Percentiles rank a stretch among this genome's conserved stretches.
These are phyloP conservation scores for Seriola rivoliana DNA, from an alignment of 2,113 vertebrate genomes.

Conservation along the genomic window DNA sequence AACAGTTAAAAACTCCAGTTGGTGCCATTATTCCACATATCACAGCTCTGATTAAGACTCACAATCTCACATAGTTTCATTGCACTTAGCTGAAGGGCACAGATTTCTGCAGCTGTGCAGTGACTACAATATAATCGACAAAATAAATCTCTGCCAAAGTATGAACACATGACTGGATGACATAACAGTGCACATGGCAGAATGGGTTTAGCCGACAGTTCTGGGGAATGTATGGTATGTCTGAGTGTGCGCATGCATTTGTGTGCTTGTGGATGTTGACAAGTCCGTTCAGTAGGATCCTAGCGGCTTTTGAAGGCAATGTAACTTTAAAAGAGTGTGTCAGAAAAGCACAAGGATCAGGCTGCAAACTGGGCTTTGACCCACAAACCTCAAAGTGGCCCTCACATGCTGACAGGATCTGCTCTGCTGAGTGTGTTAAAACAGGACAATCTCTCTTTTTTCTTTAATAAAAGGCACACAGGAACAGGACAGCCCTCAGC, in stretches of 20 bases:
- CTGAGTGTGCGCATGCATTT: neutral
- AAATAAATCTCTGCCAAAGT: neutral
- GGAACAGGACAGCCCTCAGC: neutral
- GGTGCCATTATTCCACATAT: slow-evolving; percentile 14
- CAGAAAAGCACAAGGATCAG: slow-evolving; percentile 12
- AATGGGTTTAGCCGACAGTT: neutral
- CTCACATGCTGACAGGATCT: slow-evolving; percentile 7
- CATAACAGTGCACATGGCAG: neutral
- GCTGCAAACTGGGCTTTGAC: slow-evolving; percentile 36
- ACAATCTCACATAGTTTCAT: neutral
- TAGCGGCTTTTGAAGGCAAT: neutral
- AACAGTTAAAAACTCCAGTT: slow-evolving; percentile 8
- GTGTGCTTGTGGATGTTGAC: neutral
- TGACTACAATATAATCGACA: neutral
- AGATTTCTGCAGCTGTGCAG: neutral
- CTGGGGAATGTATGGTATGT: neutral
- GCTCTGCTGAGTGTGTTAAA: neutral
- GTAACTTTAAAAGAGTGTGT: slow-evolving; percentile 9
- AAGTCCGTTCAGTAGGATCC: too few species aligned
- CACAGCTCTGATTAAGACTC: slow-evolving; percentile 5
- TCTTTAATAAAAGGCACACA: neutral
- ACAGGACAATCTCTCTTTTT: neutral
- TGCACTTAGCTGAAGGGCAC: slow-evolving; percentile 16
- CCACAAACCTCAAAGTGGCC: slow-evolving; percentile 39
- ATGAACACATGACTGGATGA: neutral